These are phyloP conservation scores for Idris sp. DNA, from an alignment of 1,140 invertebrate genomes.

Conservation along the genomic window DNA sequence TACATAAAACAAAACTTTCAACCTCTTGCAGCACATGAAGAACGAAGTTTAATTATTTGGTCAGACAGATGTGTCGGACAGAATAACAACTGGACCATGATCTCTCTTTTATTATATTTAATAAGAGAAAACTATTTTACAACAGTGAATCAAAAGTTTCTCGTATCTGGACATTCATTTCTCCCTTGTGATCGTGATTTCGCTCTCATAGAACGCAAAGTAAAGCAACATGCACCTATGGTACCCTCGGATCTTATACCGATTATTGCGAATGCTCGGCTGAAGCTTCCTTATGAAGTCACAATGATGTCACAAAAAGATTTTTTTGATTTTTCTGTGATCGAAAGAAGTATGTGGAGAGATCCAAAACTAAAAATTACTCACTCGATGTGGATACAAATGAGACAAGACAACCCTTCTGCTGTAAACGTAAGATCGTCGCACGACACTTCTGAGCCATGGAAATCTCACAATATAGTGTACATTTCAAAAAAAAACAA, in stretches of 20 bases:
- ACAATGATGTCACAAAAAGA: background rate
- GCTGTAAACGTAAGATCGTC: no score
- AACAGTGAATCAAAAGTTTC: background rate
- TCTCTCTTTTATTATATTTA: background rate
- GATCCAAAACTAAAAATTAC: no score
- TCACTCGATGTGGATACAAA: no score
- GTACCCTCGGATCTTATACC: background rate
- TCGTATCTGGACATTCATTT: background rate
- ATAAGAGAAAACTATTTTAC: background rate
- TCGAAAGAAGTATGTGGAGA: no score
- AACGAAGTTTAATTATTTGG: constrained; percentile 1
- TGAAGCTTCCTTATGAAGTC: background rate
- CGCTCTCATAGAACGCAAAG: background rate
- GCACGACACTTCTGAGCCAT: no score
- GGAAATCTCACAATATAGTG: no score
- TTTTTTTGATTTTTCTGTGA: no score
- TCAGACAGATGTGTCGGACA: background rate
- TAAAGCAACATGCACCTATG: background rate
- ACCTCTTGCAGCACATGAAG: background rate
- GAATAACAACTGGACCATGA: constrained; percentile 1
- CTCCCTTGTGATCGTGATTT: constrained; percentile 1
- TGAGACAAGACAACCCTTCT: no score
- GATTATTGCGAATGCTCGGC: background rate
- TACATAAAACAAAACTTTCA: background rate
- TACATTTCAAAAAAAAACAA: no score